These are phyloP conservation scores for Steinernema hermaphroditum DNA, from an alignment of 2,888 invertebrate genomes.

Conservation along the genomic window DNA sequence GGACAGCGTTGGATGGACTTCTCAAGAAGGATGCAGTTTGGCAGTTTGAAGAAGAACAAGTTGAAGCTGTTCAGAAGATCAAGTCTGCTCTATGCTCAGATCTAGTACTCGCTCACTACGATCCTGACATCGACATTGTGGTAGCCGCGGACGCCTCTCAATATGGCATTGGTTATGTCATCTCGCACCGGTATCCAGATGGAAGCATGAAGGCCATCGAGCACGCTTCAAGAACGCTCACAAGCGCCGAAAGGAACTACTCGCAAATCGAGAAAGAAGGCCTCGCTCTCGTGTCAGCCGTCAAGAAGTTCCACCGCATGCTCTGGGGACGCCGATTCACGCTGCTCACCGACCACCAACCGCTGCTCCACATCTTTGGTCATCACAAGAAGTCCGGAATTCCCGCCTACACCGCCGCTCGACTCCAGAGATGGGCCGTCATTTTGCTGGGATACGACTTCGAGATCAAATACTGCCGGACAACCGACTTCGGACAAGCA, in stretches of 20 bases:
- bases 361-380: conserved; percentile 62
- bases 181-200: conserved; percentile 51
- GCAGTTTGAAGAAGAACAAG: conserved; percentile 36
- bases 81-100: conserved; percentile 51
- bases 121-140: conserved; percentile 56
- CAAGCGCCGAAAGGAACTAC: conserved; percentile 44
- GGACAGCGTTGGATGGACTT: conserved; percentile 39
- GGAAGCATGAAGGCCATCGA: conserved; percentile 49
- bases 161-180: conserved; percentile 61
- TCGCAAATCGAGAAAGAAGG: conserved; percentile 63
- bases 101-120: conserved; percentile 59
- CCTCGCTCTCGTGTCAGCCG: conserved; percentile 67
- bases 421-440: conserved; percentile 55
- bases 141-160: conserved; percentile 67
- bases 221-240: conserved; percentile 43
- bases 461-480: conserved; percentile 59
- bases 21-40: conserved; percentile 35
- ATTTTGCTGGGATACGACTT: conserved; percentile 65
- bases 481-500: conserved; percentile 61
- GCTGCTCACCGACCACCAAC: conserved; percentile 54
- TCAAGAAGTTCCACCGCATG: conserved; percentile 67
- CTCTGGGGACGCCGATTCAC: conserved; percentile 67
- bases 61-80: conserved; percentile 38
- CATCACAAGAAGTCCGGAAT: conserved; percentile 47
- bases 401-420: conserved; percentile 57